Evolutionary conservation across 1,140 invertebrate genomes (phyloP).

Genomic region (Potamilus streckersoni): DNA sequence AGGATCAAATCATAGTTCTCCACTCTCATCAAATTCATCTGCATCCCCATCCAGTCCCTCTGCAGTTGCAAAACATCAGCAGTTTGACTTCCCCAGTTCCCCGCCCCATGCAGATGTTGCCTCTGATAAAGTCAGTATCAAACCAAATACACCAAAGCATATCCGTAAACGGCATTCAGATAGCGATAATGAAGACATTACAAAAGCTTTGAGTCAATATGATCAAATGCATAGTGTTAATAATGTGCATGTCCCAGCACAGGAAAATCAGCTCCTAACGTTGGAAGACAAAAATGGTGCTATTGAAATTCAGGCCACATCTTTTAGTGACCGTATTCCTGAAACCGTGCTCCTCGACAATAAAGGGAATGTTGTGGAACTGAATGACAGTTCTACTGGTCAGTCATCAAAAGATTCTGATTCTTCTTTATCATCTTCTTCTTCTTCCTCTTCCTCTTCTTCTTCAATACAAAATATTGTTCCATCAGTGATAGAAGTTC

Average conservation of each 20-base stretch:
- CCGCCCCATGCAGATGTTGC: constrained; percentile 56
- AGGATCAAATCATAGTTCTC: constrained; percentile 26
- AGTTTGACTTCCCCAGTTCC: constrained; percentile 39
- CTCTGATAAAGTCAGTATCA: constrained; percentile 65
- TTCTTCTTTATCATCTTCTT: too few species aligned
- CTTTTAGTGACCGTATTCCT: constrained; percentile 43
- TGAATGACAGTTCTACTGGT: constrained; percentile 23
- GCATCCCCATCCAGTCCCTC: constrained; percentile 19
- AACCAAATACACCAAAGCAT: constrained; percentile 58
- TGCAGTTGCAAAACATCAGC: constrained; percentile 26
- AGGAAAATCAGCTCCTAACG: constrained; percentile 27
- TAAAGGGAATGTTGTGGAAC: constrained; percentile 46
- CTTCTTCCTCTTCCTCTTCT: neutral
- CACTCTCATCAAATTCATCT: constrained; percentile 23
- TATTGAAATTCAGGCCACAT: constrained; percentile 42
- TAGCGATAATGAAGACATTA: constrained; percentile 60
- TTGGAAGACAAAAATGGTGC: constrained; percentile 20
- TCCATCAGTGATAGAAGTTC: constrained; percentile 17
- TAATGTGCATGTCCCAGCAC: constrained; percentile 32
- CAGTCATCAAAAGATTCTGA: too few species aligned
- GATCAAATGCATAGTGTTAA: constrained; percentile 40
- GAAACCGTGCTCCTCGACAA: constrained; percentile 46
- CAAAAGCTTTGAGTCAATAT: constrained; percentile 48
- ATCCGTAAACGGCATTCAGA: constrained; percentile 60
- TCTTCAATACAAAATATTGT: constrained; percentile 1